Conservation (phyloP, 2,113 vertebrate genomes). For the Triplophysa siluroides region DNA sequence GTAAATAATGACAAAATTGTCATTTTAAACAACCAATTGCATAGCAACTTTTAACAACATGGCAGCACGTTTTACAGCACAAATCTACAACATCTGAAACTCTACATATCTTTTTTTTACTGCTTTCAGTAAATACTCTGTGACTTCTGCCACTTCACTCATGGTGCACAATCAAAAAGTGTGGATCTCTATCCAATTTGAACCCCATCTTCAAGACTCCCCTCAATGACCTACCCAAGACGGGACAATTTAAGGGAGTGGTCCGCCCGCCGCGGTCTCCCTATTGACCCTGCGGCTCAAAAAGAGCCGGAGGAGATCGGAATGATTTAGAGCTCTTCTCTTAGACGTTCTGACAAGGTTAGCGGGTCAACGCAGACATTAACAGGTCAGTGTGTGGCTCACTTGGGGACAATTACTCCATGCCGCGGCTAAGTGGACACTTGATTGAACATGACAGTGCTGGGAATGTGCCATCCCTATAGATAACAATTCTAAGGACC, state of each 20-base stretch:
- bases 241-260: constrained; percentile 76
- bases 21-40: too few relatives aligned
- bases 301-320: constrained; percentile 75
- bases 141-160: not conserved
- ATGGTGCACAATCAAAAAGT: constrained; percentile 5
- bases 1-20: too few relatives aligned
- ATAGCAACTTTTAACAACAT: too few relatives aligned
- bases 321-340: constrained; percentile 92
- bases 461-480: constrained; percentile 91
- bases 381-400: constrained; percentile 98
- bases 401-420: constrained; percentile 99
- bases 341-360: constrained; percentile 97
- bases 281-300: constrained; percentile 84
- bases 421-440: constrained; percentile 99
- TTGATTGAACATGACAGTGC: constrained; percentile 99
- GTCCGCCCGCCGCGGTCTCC: constrained; percentile 77
- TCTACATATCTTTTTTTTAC: not conserved
- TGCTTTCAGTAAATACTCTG: not conserved
- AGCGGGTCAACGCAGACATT: constrained; percentile 94
- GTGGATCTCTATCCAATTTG: constrained; percentile 61
- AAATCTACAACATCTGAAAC: too few relatives aligned
- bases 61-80: too few relatives aligned
- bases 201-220: constrained; percentile 60
- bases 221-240: constrained; percentile 67
- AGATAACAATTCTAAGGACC: constrained; percentile 98